Conservation (phyloP, 1,140 invertebrate genomes). For the Bombus waltoni region DNA sequence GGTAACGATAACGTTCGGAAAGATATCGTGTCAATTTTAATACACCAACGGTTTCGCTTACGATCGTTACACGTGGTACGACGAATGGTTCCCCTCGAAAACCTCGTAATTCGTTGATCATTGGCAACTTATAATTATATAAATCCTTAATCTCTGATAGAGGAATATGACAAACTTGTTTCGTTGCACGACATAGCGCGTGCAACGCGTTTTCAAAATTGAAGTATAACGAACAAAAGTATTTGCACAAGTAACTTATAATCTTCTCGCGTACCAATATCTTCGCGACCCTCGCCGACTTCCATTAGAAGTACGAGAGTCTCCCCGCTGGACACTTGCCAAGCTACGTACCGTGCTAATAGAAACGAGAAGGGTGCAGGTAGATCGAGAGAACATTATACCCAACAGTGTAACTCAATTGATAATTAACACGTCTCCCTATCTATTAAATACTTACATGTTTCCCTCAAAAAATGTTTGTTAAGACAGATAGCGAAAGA, state of each 20-base stretch:
- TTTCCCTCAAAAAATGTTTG: background rate
- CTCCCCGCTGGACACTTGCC: slow-evolving; percentile 43
- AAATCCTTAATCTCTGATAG: background rate
- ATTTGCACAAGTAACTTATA: background rate
- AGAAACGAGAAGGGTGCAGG: slow-evolving; percentile 27
- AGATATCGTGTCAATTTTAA: too few relatives aligned
- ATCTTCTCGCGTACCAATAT: background rate
- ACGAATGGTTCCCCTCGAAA: too few relatives aligned
- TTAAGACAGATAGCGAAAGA: background rate
- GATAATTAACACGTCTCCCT: slow-evolving; percentile 5
- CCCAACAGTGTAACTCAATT: slow-evolving; percentile 5
- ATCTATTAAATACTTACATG: background rate
- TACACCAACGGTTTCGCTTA: too few relatives aligned
- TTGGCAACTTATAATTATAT: background rate
- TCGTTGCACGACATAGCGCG: accelerated
- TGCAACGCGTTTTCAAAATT: background rate
- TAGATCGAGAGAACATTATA: slow-evolving; percentile 41
- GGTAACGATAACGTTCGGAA: too few relatives aligned
- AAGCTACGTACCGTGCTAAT: slow-evolving; percentile 41
- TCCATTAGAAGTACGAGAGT: background rate
- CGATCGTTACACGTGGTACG: too few relatives aligned
- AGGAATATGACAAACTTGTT: background rate
- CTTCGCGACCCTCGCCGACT: background rate
- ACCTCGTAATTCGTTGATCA: background rate
- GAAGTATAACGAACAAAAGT: background rate